Base-by-base conservation (phyloP, 2,113 vertebrate genomes). In the Sander vitreus region DNA sequence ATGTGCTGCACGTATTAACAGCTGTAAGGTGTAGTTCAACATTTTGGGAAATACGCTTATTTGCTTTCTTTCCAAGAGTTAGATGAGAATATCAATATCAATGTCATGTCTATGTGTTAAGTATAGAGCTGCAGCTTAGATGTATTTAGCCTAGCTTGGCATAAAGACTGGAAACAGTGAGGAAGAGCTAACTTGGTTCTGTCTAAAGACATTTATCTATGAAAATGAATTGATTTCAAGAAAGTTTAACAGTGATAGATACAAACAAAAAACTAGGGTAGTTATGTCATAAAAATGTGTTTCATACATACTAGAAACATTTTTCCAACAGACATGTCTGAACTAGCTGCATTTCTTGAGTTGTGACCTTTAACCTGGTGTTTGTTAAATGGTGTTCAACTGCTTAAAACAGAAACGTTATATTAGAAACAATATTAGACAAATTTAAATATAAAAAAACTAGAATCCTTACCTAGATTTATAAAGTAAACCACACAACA, bases 1-100 rank as follows among this genome's bases (percentile, higher is more conserved):
- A 62, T 45, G 25, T 43, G 36, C 21, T 63, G 36, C 30, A 73
- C 23, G 72, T 55, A 73, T 45, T 63, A 69, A 68, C 19, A 55
- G 21, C 27, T 58, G 68, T 25, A 30, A 69, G 8, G 9, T 12
- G 15, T 8, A 25, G 11, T 58, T 55, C 2, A 12, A 5, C 4
- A 53, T n/a, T 58, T 70, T 45, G 2, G 11, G 9, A 27, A 50
- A 43, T 25, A 16, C 0, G 3, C 6, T 43, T 25, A 39, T 48
- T 74, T 27, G 16, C 4, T 81, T 58, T 58, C 51, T 66, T 66
- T 39, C 3, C 16, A 63, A 33, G 57, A 7, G 13, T 39, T 1
- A n/a, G 16, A 53, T 47, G 9, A 62, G 33, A 57, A 10, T 10
- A 39, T 39, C 4, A 16, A 33, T 50, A 13, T 59, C 23, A 14